Conservation (phyloP, 2,888 invertebrate species). For the Rhaphigaster nebulosa region DNA sequence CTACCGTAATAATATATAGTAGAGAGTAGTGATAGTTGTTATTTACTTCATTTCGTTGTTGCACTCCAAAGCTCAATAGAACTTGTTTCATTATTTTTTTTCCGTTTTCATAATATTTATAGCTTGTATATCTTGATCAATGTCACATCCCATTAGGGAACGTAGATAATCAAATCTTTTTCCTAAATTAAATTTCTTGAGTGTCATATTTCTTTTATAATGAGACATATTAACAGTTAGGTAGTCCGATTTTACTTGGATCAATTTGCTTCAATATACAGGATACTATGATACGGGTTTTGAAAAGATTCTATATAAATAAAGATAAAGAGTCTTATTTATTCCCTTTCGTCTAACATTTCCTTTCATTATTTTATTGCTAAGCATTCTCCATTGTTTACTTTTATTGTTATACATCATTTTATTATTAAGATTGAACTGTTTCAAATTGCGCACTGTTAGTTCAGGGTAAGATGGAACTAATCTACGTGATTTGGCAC, state of each 20-base stretch:
- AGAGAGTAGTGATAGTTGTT: too few relatives aligned
- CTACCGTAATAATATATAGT: too few relatives aligned
- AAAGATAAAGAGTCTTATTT: not conserved
- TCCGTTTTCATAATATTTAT: not conserved
- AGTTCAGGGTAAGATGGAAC: not conserved
- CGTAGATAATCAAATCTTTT: not conserved
- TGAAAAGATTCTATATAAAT: too few relatives aligned
- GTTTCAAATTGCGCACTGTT: not conserved
- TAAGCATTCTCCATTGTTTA: not conserved
- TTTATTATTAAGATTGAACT: not conserved
- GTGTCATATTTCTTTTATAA: not conserved
- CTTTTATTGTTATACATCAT: not conserved
- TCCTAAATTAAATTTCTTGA: not conserved
- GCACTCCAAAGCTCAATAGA: not conserved
- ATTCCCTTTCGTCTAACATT: not conserved
- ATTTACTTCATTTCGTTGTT: not conserved
- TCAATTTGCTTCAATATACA: not conserved
- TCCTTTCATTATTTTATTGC: not conserved
- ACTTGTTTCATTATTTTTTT: not conserved
- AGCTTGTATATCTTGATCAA: not conserved
- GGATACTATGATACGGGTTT: not conserved
- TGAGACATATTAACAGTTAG: not conserved
- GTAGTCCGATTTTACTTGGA: not conserved
- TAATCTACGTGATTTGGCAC: not conserved
- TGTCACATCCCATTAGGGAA: not conserved